phyloP scores from a whole-genome alignment of 2,113 vertebrate species.

The Corythaixoides concolor region DNA sequence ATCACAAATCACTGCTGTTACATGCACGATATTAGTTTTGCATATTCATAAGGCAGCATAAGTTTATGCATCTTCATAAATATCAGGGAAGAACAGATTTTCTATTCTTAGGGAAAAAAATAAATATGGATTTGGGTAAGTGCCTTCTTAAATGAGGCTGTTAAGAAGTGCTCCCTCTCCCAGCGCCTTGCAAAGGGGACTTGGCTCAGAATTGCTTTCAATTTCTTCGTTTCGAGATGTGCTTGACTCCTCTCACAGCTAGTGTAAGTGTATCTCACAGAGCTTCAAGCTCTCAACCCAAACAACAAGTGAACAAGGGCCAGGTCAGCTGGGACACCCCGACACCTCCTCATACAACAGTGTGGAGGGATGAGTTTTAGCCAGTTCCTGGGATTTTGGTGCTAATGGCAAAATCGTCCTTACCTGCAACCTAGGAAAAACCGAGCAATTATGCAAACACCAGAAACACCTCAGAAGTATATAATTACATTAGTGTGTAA shows the following conservation, averaged over 20 bases:
- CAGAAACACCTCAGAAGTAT: neutral
- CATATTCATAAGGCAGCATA: neutral
- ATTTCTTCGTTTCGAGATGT: neutral
- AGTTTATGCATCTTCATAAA: neutral
- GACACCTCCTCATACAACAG: neutral
- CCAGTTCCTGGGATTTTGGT: neutral
- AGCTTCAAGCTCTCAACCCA: neutral
- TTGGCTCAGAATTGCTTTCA: neutral
- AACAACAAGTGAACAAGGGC: neutral
- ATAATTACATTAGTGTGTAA: neutral
- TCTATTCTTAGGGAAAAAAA: neutral
- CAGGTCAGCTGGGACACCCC: neutral
- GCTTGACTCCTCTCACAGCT: neutral
- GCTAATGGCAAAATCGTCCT: neutral
- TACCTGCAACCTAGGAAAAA: neutral
- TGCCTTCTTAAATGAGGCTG: neutral
- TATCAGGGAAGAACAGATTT: neutral
- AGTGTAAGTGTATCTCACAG: neutral
- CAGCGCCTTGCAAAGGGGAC: fast-evolving
- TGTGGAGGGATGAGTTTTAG: neutral
- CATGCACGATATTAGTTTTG: neutral
- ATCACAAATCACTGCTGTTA: neutral
- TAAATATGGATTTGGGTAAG: neutral
- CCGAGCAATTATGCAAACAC: neutral
- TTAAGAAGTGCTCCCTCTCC: neutral